These are phyloP conservation scores for Synaphobranchus kaupii DNA, from an alignment of 2,797 vertebrate species.

Conservation along the genomic window DNA sequence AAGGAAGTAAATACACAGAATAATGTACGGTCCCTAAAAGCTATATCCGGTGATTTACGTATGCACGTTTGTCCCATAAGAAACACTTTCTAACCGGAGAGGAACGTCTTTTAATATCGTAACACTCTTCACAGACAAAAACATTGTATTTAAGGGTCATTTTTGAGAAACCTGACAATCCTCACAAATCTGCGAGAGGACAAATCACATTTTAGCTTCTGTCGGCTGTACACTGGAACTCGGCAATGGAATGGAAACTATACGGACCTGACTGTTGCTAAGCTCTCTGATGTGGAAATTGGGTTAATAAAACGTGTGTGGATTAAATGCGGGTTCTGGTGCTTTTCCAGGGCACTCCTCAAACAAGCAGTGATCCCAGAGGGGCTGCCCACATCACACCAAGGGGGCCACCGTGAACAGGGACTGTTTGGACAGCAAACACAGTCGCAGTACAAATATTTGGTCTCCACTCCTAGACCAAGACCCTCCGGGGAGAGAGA, in stretches of 20 bases:
- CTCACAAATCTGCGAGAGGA: not conserved
- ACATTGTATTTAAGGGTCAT: not conserved
- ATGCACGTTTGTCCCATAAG: not conserved
- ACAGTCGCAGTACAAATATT: conserved; percentile 40
- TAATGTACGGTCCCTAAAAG: not conserved
- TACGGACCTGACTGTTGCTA: not conserved
- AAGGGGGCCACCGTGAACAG: conserved; percentile 27
- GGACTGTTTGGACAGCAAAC: conserved; percentile 36
- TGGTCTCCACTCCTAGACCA: conserved; percentile 26
- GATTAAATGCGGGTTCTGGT: not conserved
- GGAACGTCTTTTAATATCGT: not conserved
- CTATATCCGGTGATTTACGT: not conserved
- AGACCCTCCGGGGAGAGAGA: conserved; percentile 25
- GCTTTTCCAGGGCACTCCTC: conserved; percentile 13
- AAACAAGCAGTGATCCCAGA: conserved; percentile 20
- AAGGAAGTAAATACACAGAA: not conserved
- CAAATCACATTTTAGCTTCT: conserved; percentile 21
- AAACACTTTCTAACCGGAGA: not conserved
- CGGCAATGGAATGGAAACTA: conserved; percentile 15
- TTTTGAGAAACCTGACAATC: not conserved
- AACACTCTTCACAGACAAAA: not conserved
- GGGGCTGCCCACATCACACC: conserved; percentile 22
- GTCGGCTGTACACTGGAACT: not conserved
- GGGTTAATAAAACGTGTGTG: conserved; percentile 7
- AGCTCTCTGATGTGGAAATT: conserved; percentile 11